Evolutionary conservation across 2,113 vertebrate genomes (phyloP).

Genomic region (Pelusios castaneus): DNA sequence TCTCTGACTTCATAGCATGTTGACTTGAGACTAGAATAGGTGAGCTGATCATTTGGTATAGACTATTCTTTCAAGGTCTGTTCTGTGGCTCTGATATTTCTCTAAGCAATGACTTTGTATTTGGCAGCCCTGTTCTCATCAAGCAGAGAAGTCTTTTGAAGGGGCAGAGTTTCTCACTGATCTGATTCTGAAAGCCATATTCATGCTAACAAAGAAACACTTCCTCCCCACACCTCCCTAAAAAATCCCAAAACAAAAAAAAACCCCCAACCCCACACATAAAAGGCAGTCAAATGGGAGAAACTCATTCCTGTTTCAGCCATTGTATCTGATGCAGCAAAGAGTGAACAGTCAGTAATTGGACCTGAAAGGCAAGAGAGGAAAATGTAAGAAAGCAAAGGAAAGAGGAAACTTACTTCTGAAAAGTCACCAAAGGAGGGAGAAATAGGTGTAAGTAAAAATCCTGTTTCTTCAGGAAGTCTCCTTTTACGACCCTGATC

Average conservation of each 20-base stretch:
- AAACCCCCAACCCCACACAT: neutral
- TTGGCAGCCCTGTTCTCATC: neutral
- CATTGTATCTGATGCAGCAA: neutral
- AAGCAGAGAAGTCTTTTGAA: conserved; percentile 15
- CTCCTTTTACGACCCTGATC: neutral
- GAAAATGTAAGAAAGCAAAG: neutral
- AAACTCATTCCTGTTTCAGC: neutral
- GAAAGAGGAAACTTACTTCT: neutral
- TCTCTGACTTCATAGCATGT: conserved; percentile 27
- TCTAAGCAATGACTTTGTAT: neutral
- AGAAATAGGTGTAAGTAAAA: neutral
- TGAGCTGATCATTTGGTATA: conserved; percentile 35
- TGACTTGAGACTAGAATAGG: conserved; percentile 39
- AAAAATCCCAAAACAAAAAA: neutral
- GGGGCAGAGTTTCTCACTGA: neutral
- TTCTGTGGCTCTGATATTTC: neutral
- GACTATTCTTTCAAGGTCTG: neutral
- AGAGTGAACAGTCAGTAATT: neutral
- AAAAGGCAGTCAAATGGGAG: neutral
- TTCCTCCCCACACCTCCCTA: too few species aligned
- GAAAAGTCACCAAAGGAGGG: neutral
- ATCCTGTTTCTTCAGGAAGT: neutral
- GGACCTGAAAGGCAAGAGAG: neutral
- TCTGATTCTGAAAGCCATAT: neutral
- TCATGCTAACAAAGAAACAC: neutral